phyloP scores from a whole-genome alignment of 2,113 vertebrate species.

The Platycercus adscitus region DNA sequence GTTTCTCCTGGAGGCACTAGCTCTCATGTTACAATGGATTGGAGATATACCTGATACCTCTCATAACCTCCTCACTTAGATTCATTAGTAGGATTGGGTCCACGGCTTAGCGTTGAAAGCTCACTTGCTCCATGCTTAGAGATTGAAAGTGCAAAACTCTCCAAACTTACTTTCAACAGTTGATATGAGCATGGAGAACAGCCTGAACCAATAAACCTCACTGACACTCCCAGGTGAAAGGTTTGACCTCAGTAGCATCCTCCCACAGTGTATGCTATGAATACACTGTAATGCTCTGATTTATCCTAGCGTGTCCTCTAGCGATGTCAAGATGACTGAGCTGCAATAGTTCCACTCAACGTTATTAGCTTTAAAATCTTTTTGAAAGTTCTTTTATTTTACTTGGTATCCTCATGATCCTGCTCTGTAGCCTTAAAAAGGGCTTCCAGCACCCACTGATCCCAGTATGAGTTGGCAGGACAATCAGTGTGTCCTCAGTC shows the following conservation, averaged over 20 bases:
- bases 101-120: background rate
- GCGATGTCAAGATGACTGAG: fast-evolving
- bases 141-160: background rate
- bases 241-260: background rate
- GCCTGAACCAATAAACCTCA: background rate
- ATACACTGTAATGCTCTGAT: background rate
- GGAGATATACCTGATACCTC: background rate
- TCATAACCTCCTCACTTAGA: background rate
- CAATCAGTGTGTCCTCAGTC: background rate
- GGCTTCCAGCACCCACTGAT: background rate
- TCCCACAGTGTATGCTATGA: background rate
- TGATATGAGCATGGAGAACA: background rate
- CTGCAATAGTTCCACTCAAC: background rate
- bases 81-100: background rate
- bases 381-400: background rate
- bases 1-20: background rate
- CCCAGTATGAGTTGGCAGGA: background rate
- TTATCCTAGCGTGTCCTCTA: background rate
- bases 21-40: background rate
- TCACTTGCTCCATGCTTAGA: fast-evolving
- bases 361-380: background rate
- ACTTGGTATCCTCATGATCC: background rate
- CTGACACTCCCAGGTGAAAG: background rate
- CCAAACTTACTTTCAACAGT: background rate
- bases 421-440: background rate